Evolutionary conservation across 1,140 invertebrate genomes (phyloP), one percentile per base, ranked within the genome.

Genomic region (Papilio helenus): DNA sequence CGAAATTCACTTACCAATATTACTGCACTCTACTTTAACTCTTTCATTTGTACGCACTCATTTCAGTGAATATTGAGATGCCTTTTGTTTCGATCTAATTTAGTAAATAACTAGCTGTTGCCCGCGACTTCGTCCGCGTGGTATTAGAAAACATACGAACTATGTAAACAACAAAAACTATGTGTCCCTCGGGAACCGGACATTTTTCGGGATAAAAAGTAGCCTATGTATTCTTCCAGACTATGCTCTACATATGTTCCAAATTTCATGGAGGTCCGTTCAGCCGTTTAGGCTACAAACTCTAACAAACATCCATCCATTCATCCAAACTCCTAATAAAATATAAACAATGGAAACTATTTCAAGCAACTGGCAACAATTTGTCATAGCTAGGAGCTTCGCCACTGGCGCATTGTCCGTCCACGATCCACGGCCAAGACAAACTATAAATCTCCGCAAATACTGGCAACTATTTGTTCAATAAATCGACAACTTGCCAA

Each of bases 401-500:
- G 55, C 88, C 85, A 85, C 81, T 86, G 83, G 79, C 86, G 87
- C 86, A 88, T 88, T 88, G 85, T 88, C 84, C 81, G 85, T 88
- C 84, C 83, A 92, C 80, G 84, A 83, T 88, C 84, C 83, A 92
- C 81, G 84, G 87, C 83, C 83, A 93, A 93, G 92, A 93, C 89
- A 93, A 93, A 92, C 92, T 92, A 89, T 89, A 88, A 92, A 92
- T 93, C 90, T 88, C 82, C 78, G 82, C 83, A 88, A 88, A 87
- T 91, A 84, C 85, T 88, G 46, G 77, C 61, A 87, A 89, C 86
- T 88, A 88, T 89, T 87, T 88, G 84, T 90, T 86, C 89, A 90
- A 92, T 92, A 91, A 92, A 92, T 92, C 90, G 87, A 89, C 89
- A 92, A 92, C 88, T 92, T 88, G 84, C 84, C 85, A 87, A 90